These are phyloP conservation scores for Pseudorasbora parva DNA, from an alignment of 2,113 vertebrate species.

Conservation along the genomic window DNA sequence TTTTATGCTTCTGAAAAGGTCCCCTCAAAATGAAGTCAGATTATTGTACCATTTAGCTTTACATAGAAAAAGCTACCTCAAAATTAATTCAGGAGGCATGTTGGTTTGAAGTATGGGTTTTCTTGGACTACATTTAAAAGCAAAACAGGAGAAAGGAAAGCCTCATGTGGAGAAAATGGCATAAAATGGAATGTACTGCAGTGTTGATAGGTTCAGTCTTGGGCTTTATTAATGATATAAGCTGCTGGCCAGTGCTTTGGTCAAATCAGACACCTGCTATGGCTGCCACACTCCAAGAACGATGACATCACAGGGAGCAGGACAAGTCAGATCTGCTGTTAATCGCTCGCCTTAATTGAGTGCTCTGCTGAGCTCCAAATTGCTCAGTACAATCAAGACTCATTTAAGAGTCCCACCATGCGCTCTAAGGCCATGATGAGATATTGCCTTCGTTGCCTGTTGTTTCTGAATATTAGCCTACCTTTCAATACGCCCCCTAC, in stretches of 20 bases:
- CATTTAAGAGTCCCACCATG: constrained; percentile 58
- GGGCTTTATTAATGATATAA: constrained; percentile 60
- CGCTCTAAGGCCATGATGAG: constrained; percentile 57
- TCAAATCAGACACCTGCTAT: constrained; percentile 65
- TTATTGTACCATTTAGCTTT: constrained; percentile 34
- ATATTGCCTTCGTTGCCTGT: constrained; percentile 57
- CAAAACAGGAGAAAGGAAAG: constrained; percentile 48
- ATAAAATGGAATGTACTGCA: constrained; percentile 57
- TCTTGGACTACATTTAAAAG: constrained; percentile 53
- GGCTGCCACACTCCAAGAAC: constrained; percentile 56
- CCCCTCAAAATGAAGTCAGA: constrained; percentile 12
- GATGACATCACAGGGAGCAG: constrained; percentile 53
- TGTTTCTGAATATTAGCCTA: constrained; percentile 58
- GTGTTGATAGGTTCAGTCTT: constrained; percentile 57
- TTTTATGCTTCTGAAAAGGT: constrained; percentile 14
- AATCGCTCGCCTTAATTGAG: constrained; percentile 65
- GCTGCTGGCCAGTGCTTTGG: constrained; percentile 59
- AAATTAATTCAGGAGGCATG: constrained; percentile 50
- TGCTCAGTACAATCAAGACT: constrained; percentile 62
- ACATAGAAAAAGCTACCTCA: constrained; percentile 9
- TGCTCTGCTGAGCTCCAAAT: constrained; percentile 58
- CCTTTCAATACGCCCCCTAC: constrained; percentile 53
- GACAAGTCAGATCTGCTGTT: constrained; percentile 54
- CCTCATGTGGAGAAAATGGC: constrained; percentile 60
- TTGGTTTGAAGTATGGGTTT: constrained; percentile 49